These are phyloP conservation scores for Thalassaphorura encarpata DNA, from an alignment of 1,140 invertebrate species.

Conservation along the genomic window DNA sequence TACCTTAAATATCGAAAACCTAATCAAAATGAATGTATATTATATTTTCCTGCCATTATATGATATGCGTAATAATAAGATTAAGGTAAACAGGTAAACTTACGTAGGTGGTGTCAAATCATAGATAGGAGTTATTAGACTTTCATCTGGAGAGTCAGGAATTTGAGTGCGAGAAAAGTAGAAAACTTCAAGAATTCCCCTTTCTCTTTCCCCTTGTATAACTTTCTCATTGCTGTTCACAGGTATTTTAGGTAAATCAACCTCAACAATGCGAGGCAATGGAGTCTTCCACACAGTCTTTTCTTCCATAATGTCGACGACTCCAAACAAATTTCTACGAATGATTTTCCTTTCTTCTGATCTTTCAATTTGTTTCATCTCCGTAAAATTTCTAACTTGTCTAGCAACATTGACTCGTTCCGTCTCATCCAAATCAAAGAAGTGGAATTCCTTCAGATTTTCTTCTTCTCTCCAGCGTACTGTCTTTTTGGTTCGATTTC, in stretches of 20 bases:
- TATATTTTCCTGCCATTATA: background rate
- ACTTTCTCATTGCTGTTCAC: constrained; percentile 73
- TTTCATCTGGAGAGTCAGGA: constrained; percentile 78
- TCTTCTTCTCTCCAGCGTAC: constrained; percentile 69
- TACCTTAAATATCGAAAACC: background rate
- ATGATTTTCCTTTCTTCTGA: constrained; percentile 63
- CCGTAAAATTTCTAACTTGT: constrained; percentile 55
- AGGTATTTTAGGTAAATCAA: constrained; percentile 41
- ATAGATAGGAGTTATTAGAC: background rate
- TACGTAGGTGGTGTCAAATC: background rate
- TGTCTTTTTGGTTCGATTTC: constrained; percentile 65
- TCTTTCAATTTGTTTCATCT: constrained; percentile 82
- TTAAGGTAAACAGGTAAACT: background rate
- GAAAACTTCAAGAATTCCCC: constrained; percentile 66
- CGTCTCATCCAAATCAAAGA: constrained; percentile 86
- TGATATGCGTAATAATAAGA: background rate
- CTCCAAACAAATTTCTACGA: background rate
- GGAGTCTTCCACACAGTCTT: constrained; percentile 61
- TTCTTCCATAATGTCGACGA: constrained; percentile 41
- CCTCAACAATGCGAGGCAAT: constrained; percentile 48
- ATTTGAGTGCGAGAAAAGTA: constrained; percentile 67
- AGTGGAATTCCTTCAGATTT: constrained; percentile 68
- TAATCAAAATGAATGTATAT: background rate
- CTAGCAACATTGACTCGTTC: constrained; percentile 89
- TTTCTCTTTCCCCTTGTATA: constrained; percentile 73